Evolutionary conservation across 1,140 invertebrate genomes (phyloP).

Genomic region (Drosophila pachea): DNA sequence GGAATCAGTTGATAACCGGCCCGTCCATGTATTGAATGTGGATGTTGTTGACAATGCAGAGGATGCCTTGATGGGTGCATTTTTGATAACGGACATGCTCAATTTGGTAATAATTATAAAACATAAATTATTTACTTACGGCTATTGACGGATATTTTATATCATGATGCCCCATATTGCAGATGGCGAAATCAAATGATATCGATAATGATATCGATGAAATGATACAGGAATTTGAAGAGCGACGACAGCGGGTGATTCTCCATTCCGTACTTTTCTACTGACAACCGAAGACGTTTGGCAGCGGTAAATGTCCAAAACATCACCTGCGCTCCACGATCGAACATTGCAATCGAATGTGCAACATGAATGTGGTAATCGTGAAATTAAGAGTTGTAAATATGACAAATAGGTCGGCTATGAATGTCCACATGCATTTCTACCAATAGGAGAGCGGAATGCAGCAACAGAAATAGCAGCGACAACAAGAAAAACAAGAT

Average conservation of each 20-base stretch:
- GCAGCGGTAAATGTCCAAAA: constrained; percentile 29
- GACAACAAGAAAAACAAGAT: constrained; percentile 1
- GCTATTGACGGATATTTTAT: constrained; percentile 65
- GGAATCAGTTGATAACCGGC: constrained; percentile 86
- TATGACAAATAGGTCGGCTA: constrained; percentile 28
- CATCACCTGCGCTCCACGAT: constrained; percentile 41
- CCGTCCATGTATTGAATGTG: constrained; percentile 98
- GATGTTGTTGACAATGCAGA: constrained; percentile 99
- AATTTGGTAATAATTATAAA: constrained; percentile 83
- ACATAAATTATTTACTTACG: not conserved
- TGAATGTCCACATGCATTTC: constrained; percentile 10
- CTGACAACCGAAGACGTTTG: constrained; percentile 80
- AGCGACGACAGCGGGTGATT: constrained; percentile 90
- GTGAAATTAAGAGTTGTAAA: constrained; percentile 29
- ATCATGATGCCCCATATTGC: constrained; percentile 17
- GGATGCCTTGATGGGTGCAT: constrained; percentile 99
- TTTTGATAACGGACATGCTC: constrained; percentile 97
- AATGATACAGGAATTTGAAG: constrained; percentile 96
- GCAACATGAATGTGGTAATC: constrained; percentile 2
- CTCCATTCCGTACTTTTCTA: constrained; percentile 97
- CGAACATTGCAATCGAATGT: constrained; percentile 3
- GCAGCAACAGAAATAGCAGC: not conserved
- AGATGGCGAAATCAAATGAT: constrained; percentile 94
- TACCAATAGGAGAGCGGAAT: constrained; percentile 1
- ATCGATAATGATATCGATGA: constrained; percentile 99